Conservation (phyloP, 2,888 invertebrate species). For the Machimus rusticus region DNA sequence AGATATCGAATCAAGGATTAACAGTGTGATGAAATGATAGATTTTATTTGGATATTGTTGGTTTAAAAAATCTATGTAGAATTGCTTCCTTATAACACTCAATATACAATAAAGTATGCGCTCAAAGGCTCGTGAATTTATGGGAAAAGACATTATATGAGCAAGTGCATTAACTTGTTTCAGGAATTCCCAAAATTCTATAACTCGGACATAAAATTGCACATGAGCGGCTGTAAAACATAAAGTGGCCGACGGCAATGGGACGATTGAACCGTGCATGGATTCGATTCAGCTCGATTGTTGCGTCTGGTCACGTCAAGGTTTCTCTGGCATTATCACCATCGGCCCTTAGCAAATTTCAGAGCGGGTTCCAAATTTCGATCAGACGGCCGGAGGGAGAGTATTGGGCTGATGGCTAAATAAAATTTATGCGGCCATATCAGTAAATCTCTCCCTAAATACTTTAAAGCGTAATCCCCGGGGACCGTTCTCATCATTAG, state of each 20-base stretch:
- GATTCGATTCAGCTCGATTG: not conserved
- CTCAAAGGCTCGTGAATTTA: not conserved
- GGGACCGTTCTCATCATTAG: constrained; percentile 31
- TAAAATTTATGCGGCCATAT: constrained; percentile 33
- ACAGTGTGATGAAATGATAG: too few species aligned
- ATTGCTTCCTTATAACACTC: too few species aligned
- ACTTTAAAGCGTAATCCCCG: constrained; percentile 30
- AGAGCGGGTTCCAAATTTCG: not conserved
- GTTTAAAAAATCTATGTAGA: too few species aligned
- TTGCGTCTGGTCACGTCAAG: not conserved
- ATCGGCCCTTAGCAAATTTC: not conserved
- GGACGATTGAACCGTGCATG: not conserved
- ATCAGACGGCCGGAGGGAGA: not conserved
- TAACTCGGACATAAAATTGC: not conserved
- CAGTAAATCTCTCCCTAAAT: constrained; percentile 31
- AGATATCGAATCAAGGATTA: too few species aligned
- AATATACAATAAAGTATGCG: too few species aligned
- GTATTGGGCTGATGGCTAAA: not conserved
- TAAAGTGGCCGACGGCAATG: not conserved
- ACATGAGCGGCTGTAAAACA: not conserved
- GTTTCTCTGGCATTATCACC: not conserved
- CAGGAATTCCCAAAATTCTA: not conserved
- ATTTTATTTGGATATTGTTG: too few species aligned
- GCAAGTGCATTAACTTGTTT: not conserved
- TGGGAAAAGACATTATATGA: not conserved